Conservation (phyloP, 2,113 vertebrate genomes). For the Vulpes vulpes region DNA sequence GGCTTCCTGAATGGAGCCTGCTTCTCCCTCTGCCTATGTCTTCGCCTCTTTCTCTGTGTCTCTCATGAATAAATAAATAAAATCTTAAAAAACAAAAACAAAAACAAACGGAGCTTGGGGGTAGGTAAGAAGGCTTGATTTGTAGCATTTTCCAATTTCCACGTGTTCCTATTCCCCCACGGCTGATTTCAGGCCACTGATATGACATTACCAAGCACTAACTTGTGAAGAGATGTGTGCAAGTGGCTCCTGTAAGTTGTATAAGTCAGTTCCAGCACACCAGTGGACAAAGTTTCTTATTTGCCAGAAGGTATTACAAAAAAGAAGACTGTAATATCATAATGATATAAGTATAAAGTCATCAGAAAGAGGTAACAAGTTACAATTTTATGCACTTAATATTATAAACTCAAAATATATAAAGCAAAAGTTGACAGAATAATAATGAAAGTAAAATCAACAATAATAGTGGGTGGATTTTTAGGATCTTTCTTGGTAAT, state of each 20-base stretch:
- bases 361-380: not conserved
- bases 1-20: too few species aligned
- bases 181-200: not conserved
- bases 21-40: too few species aligned
- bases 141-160: not conserved
- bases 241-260: not conserved
- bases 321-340: not conserved
- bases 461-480: not conserved
- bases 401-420: not conserved
- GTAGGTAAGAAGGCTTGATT: not conserved
- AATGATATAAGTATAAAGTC: not conserved
- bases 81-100: too few species aligned
- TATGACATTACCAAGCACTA: not conserved
- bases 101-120: not conserved
- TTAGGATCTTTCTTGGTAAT: not conserved
- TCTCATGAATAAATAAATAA: too few species aligned
- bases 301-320: not conserved
- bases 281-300: not conserved
- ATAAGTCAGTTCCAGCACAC: not conserved
- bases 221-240: not conserved
- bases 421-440: not conserved
- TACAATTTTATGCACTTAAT: not conserved
- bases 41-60: too few species aligned
- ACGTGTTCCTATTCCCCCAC: not conserved
- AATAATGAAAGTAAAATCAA: not conserved